Evolutionary conservation across 2,888 invertebrate species (phyloP), one percentile per base, ranked within the genome.

Genomic region (Kryphioiulus occultus): DNA sequence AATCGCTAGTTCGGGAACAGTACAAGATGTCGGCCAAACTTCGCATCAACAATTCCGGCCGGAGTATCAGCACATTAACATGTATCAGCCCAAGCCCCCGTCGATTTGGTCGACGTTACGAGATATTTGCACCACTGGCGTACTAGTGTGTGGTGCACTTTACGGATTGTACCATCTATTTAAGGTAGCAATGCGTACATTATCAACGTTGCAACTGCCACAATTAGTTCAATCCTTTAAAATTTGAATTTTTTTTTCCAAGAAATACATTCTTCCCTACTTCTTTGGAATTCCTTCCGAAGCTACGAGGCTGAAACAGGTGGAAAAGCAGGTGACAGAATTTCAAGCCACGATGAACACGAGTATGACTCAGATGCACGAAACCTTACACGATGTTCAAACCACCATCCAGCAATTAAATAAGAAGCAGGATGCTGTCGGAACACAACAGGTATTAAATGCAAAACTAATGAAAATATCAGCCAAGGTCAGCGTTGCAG

Each of bases 241-340:
- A 68, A 26, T 12, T 78, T 78, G 9, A 78, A 78, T 3, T 30
- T 78, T 78, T 68, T 2, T 32, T 42, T 47, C 26, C 35, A 17
- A 86, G 87, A 87, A 84, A 35, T 87, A 83, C 87, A 32, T 87
- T 26, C 35, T 83, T 82, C 87, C 87, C 15, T 87, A 87, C 30
- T 82, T 87, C 9, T 83, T 84, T 22, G 87, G 87, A 19, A 30
- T 44, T 17, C 87, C 87, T 10, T 44, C 22, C n/a, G 84, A 87
- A 42, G 26, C 32, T 44, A 44, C 78, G 17, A 39, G 87, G 10
- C 26, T 87, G 10, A n/a, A 22, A 0, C 78, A 22, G 44, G 22
- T 87, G 19, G 87, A 87, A 44, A 47, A 30, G 42, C 39, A 42
- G 19, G 35, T 44, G 32, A 17, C 15, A 10, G 42, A 42, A 17